phyloP scores from a whole-genome alignment of 2,888 invertebrate genomes.

The Suillia variegata region DNA sequence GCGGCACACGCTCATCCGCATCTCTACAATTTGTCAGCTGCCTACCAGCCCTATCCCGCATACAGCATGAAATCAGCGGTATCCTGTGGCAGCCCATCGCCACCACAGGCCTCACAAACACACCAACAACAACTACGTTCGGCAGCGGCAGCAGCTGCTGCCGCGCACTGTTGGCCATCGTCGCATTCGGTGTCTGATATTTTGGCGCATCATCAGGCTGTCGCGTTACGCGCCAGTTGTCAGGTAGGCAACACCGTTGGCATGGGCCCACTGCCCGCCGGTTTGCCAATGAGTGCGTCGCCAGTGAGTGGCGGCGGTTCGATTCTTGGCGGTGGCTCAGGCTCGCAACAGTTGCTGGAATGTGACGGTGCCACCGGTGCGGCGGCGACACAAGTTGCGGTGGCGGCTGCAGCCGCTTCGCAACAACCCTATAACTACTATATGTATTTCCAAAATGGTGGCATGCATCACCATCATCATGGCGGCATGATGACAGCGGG shows the following conservation, averaged over 20 bases:
- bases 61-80: conserved; percentile 60
- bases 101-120: conserved; percentile 52
- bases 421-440: conserved; percentile 60
- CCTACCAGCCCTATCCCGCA: conserved; percentile 64
- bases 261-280: conserved; percentile 32
- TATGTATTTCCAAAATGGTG: conserved; percentile 61
- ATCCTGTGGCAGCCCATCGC: conserved; percentile 58
- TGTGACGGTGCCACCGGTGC: conserved; percentile 44
- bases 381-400: conserved; percentile 35
- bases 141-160: conserved; percentile 44
- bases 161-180: conserved; percentile 61
- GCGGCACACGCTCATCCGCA: conserved; percentile 51
- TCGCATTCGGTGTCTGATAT: conserved; percentile 67
- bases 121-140: conserved; percentile 54
- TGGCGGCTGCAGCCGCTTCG: conserved; percentile 43
- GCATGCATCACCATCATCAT: conserved; percentile 60
- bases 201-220: conserved; percentile 62
- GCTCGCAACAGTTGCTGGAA: conserved; percentile 45
- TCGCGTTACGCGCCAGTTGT: conserved; percentile 57
- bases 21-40: conserved; percentile 65
- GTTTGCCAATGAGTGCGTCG: conserved; percentile 42
- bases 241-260: conserved; percentile 50
- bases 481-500: conserved; percentile 57
- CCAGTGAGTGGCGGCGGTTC: conserved; percentile 43
- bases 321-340: conserved; percentile 32